Base-by-base conservation (phyloP, 92 coral and sea anemone species). In the Zoanthus sansibaricus region DNA sequence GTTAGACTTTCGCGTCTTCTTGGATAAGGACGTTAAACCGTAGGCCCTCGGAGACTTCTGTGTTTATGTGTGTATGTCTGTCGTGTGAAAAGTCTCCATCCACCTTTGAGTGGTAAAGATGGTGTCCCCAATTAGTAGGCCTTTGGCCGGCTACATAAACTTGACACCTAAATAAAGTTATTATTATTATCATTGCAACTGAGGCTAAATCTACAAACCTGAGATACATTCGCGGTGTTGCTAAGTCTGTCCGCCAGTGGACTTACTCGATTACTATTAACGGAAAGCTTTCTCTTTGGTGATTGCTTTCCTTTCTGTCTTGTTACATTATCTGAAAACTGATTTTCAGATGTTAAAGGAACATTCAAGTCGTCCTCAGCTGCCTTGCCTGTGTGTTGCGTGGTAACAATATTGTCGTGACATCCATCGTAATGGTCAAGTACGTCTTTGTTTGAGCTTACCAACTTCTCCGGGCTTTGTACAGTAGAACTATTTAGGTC, bases 261-360 rank as follows among this genome's bases (percentile, higher is more conserved):
- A 48, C 85, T 80, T 37, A 80, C 85, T 14, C 85, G 85, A 66
- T 80, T 67, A 64, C 73, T 21, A 49, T 49, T 49, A 21, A 45
- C 56, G 11, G 85, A 80, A 25, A 80, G 17, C 71, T 67, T 80
- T 52, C 85, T 80, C 62, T 45, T 46, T 42, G 20, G 58, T 47
- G 75, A 3, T 4, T 67, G 62, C 14, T 80, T 80, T 67, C 21
- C 73, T 71, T 13, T 80, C 13, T 1, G 11, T 47, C 66, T 21
- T 14, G 21, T 66, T 3, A 12, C 25, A 64, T 79, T 30, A 2
- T 44, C 84, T 16, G 44, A 16, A 1, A 62, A 47, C 84, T 14
- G 73, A 8, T 7, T 11, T 44, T 79, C 44, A n/a, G 56, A 16
- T 20, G 84, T 42, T 25, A 18, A 37, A 47, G 45, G 25, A 16